phyloP scores from a whole-genome alignment of 2,888 invertebrate genomes.

The Ormyrus thymus region DNA sequence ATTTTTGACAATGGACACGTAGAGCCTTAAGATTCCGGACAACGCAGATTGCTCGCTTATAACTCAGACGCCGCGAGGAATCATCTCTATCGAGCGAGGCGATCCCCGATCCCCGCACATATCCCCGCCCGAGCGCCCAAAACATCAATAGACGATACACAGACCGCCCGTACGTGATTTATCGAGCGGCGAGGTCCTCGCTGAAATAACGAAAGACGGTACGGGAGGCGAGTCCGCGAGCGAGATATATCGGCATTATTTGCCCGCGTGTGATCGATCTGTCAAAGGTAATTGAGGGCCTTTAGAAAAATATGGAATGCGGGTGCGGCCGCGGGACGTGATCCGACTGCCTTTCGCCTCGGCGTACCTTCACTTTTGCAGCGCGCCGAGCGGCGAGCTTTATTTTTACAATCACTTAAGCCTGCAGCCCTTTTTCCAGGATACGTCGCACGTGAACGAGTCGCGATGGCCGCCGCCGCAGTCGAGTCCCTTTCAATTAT shows the following conservation, averaged over 20 bases:
- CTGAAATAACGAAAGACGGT: conserved; percentile 48
- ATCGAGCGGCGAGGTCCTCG: conserved; percentile 21
- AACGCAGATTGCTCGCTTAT: neutral
- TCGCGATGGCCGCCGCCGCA: neutral
- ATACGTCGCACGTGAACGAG: neutral
- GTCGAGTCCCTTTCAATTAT: neutral
- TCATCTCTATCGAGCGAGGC: conserved; percentile 1
- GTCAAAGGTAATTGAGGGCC: conserved; percentile 54
- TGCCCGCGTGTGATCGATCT: conserved; percentile 52
- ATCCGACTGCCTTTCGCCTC: conserved; percentile 40
- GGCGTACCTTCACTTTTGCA: conserved; percentile 3
- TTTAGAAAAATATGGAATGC: conserved; percentile 53
- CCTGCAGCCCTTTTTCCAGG: conserved; percentile 10
- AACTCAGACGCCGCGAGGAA: conserved; percentile 2
- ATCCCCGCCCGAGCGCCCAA: neutral
- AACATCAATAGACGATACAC: neutral
- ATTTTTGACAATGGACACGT: conserved; percentile 18
- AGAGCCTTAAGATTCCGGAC: conserved; percentile 17
- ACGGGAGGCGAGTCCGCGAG: neutral
- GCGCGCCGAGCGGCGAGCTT: neutral
- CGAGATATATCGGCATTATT: conserved; percentile 50
- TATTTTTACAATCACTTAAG: conserved; percentile 36
- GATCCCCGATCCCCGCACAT: neutral
- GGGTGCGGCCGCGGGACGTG: conserved; percentile 46
- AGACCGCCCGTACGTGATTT: conserved; percentile 18